A percentile compares a stretch with the other conserved stretches of the same genome.
These are phyloP conservation scores for Hydrochoerus hydrochaeris DNA, from an alignment of 2,113 vertebrate genomes.

Conservation along the genomic window DNA sequence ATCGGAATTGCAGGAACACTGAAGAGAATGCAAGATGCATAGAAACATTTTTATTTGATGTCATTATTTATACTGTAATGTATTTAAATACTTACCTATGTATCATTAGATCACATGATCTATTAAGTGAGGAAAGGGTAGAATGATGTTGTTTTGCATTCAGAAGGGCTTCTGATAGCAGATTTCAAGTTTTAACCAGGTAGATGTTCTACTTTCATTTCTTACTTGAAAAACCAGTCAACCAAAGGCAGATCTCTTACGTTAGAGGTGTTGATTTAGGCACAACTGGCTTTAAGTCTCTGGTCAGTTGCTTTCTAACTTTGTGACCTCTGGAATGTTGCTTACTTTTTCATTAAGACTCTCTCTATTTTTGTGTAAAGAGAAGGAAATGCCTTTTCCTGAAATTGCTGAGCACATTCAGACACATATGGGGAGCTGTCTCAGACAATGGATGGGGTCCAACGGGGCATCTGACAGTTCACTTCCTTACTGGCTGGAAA, in stretches of 20 bases:
- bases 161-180: neutral
- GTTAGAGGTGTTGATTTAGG: constrained; percentile 51
- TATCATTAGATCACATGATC: neutral
- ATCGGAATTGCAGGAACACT: neutral
- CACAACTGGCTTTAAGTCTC: neutral
- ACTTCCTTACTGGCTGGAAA: neutral
- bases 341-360: neutral
- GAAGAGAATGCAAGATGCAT: neutral
- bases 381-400: neutral
- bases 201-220: neutral
- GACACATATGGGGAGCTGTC: neutral
- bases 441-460: fast-evolving
- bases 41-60: constrained; percentile 5
- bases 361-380: neutral
- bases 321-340: constrained; percentile 12
- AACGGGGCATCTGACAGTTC: no score
- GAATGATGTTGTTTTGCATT: neutral
- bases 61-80: neutral
- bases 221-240: constrained; percentile 52
- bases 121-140: neutral
- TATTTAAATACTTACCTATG: neutral
- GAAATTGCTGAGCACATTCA: neutral
- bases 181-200: neutral
- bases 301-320: constrained; percentile 24
- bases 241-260: constrained; percentile 50